Percentiles rank a stretch among this genome's conserved stretches.
These are phyloP conservation scores for Genyomyrus donnyi DNA, from an alignment of 2,113 vertebrate genomes.

Conservation along the genomic window DNA sequence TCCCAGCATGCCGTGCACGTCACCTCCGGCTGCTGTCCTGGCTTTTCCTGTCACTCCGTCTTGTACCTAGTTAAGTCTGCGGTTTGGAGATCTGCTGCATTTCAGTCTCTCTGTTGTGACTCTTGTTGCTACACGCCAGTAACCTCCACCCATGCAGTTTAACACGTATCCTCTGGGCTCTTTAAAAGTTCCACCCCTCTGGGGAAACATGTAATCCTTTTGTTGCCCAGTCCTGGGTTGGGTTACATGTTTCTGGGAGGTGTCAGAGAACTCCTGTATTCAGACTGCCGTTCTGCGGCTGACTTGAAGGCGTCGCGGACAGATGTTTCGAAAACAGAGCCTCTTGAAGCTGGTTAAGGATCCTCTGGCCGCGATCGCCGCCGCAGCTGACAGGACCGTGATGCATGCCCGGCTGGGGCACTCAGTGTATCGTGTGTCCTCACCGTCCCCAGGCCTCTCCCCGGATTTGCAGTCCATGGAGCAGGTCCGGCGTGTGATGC, in stretches of 20 bases:
- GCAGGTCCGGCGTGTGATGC: slow-evolving; percentile 88
- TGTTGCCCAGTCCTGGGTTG: background rate
- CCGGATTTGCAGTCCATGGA: slow-evolving; percentile 71
- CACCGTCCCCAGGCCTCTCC: slow-evolving; percentile 52
- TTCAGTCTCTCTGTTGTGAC: background rate
- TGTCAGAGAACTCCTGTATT: background rate
- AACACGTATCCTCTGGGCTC: background rate
- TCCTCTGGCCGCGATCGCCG: background rate
- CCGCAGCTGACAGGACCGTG: background rate
- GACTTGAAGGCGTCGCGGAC: background rate
- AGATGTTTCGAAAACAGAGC: background rate
- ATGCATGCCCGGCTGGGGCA: background rate
- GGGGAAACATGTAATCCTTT: background rate
- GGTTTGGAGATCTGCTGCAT: background rate
- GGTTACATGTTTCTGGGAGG: background rate
- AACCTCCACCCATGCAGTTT: background rate
- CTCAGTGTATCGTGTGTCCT: background rate
- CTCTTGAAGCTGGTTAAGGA: background rate
- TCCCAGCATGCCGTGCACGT: background rate
- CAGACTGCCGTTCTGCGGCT: background rate
- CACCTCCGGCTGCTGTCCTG: background rate
- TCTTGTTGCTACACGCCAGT: background rate
- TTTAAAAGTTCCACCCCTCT: background rate
- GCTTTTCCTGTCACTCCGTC: background rate
- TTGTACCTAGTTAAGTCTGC: background rate